Evolutionary conservation across 2,888 invertebrate species (phyloP).

Genomic region (Acanthosepion esculentum): DNA sequence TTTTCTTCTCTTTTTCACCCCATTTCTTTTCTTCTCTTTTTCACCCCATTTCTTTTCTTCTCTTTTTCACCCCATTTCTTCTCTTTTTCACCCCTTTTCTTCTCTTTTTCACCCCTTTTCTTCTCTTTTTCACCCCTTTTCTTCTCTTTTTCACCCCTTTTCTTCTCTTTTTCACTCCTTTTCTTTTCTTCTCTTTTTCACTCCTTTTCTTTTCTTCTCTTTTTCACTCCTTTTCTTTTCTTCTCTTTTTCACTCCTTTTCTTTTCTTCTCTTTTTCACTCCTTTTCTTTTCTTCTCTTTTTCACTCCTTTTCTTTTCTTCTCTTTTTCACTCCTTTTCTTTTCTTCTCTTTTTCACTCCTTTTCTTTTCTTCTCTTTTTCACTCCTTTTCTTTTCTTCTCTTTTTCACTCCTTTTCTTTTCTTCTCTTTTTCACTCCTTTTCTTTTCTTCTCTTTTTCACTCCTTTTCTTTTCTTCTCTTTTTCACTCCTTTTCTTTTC

Average conservation of each 20-base stretch:
- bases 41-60: neutral
- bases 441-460: fast-evolving
- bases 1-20: too few species aligned
- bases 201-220: neutral
- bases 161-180: fast-evolving
- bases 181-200: neutral
- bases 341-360: neutral
- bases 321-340: too few species aligned
- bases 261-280: too few species aligned
- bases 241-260: neutral
- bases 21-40: too few species aligned
- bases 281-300: too few species aligned
- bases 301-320: neutral
- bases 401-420: fast-evolving
- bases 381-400: neutral
- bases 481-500: too few species aligned
- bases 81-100: too few species aligned
- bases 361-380: neutral
- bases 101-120: fast-evolving
- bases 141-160: fast-evolving
- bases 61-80: neutral
- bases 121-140: neutral
- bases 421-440: too few species aligned
- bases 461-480: too few species aligned
- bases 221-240: fast-evolving